These are phyloP conservation scores for Euwallacea similis DNA, from an alignment of 1,140 invertebrate genomes.

Conservation along the genomic window DNA sequence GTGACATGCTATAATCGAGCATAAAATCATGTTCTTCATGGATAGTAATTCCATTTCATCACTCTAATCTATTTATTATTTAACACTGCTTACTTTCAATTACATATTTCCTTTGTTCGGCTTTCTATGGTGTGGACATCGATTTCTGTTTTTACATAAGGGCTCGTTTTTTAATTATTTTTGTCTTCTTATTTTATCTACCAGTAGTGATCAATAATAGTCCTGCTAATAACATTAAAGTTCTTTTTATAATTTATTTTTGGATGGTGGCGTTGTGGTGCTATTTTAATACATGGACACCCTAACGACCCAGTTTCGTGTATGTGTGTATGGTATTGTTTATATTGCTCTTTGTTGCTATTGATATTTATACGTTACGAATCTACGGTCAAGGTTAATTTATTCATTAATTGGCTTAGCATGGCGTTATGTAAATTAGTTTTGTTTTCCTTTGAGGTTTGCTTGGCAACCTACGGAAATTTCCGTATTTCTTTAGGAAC, in stretches of 20 bases:
- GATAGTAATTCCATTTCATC: slow-evolving; percentile 8
- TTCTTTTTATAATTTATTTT: no score
- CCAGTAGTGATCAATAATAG: no score
- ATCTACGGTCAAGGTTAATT: slow-evolving; percentile 5
- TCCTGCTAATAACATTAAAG: no score
- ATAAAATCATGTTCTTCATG: slow-evolving; percentile 18
- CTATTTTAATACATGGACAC: no score
- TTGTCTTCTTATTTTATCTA: neutral
- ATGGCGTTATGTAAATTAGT: neutral
- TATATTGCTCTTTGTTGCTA: neutral
- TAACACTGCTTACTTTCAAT: slow-evolving; percentile 12
- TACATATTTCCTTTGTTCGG: neutral
- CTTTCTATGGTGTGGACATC: neutral
- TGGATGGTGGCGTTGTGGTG: no score
- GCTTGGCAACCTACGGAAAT: neutral
- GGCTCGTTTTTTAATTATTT: neutral
- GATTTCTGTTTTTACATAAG: neutral
- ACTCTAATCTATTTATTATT: slow-evolving; percentile 19
- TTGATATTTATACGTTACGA: neutral
- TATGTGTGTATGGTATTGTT: no score
- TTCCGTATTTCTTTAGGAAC: no score
- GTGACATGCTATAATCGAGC: slow-evolving; percentile 5
- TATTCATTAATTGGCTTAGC: slow-evolving; percentile 2
- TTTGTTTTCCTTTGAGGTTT: neutral
- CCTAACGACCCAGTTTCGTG: neutral